Evolutionary conservation across 2,113 vertebrate genomes (phyloP).

Genomic region (Fregetta grallaria): DNA sequence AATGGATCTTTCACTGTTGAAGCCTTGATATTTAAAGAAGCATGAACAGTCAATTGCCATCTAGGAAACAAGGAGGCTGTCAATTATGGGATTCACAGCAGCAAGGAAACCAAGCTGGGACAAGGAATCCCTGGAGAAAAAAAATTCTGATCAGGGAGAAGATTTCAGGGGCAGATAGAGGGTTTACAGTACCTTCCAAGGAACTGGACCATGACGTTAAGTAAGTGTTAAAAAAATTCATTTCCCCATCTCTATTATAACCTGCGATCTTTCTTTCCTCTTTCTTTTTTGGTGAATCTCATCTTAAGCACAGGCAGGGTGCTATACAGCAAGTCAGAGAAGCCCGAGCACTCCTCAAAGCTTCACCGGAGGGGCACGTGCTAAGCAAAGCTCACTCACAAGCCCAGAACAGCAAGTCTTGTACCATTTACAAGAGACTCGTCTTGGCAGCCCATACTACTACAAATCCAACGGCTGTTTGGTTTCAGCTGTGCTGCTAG

Average conservation of each 20-base stretch:
- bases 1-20: background rate
- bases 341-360: background rate
- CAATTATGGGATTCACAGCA: background rate
- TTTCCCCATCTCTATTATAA: background rate
- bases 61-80: background rate
- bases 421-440: background rate
- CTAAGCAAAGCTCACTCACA: background rate
- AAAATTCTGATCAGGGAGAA: background rate
- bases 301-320: background rate
- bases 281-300: too few species aligned
- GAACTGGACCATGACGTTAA: background rate
- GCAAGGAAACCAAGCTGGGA: background rate
- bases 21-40: background rate
- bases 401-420: background rate
- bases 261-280: background rate
- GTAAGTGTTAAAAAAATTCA: background rate
- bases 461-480: fast-evolving
- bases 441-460: background rate
- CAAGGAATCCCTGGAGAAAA: background rate
- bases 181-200: background rate
- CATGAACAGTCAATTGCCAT: background rate
- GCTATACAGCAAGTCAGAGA: background rate
- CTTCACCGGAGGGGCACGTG: fast-evolving
- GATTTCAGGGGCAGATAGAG: background rate
- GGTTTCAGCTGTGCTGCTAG: background rate